Base-by-base conservation (phyloP, 2,113 vertebrate species). In the Pongo abelii region DNA sequence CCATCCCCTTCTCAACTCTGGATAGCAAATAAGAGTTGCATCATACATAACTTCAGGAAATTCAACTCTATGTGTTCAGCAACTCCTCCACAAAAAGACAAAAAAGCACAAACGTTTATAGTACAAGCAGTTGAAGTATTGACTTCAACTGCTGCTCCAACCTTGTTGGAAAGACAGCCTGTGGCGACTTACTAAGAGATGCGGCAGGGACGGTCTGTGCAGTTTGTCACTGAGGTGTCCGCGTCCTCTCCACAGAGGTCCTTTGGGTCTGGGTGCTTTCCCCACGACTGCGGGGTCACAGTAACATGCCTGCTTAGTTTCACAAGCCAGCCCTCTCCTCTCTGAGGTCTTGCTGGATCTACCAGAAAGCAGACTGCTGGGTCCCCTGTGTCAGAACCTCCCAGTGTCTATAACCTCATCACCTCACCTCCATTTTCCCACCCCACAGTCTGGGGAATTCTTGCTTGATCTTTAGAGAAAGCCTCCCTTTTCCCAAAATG, bases 401-500 rank as follows among this genome's bases (percentile, higher is more conserved):
- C 46, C 20, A 13, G 30, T 6, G 2, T 30, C 25, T 52, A 23
- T 75, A 6, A 5, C 10, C 6, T 35, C 32, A 11, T 6, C 55
- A 5, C 2, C 84, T 50, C 23, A 12, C 20, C 64, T 84, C 48
- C 35, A 3, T 46, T 8, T 81, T 64, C 6, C 64, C 20, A 64
- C 79, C n/a, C 50, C 5, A 57, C 32, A 38, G 22, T 18, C 40
- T 38, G 55, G 43, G 12, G 67, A 77, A 67, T 40, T 17, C 27
- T 87, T 22, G 5, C 18, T 96, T 46, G 12, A n/a, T 81, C 59
- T 85, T 93, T 72, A 70, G 57, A 35, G 46, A 88, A 94, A 61
- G 4, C 0, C 16, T 52, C 57, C 8, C 64, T 79, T 88, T 25
- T 91, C 52, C n/a, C 64, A 38, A 67, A 74, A 74, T 74, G 48